These are phyloP conservation scores for Crossocerus cetratus DNA, from an alignment of 2,888 invertebrate genomes.

Conservation along the genomic window DNA sequence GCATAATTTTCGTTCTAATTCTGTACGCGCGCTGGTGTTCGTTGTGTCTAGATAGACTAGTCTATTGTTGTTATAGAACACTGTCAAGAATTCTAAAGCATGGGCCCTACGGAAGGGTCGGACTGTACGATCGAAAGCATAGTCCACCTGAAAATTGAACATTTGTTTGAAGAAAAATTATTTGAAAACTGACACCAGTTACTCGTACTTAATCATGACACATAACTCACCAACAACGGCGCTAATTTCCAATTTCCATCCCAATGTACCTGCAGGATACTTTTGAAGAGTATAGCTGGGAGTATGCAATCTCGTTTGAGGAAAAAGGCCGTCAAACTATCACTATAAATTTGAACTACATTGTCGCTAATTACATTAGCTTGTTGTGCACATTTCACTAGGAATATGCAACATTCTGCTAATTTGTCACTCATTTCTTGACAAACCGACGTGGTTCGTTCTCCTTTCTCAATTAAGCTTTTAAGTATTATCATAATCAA, in stretches of 20 bases:
- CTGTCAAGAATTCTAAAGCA: slow-evolving; percentile 82
- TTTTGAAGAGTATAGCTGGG: slow-evolving; percentile 83
- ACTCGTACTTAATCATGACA: slow-evolving; percentile 7
- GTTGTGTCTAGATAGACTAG: slow-evolving; percentile 76
- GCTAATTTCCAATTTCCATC: slow-evolving; percentile 81
- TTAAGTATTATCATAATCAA: slow-evolving; percentile 79
- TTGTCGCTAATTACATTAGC: slow-evolving; percentile 66
- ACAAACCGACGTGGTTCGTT: slow-evolving; percentile 81
- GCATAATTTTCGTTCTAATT: slow-evolving; percentile 78
- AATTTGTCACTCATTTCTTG: slow-evolving; percentile 84
- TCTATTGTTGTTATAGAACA: slow-evolving; percentile 82
- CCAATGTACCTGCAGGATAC: slow-evolving; percentile 83
- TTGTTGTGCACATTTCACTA: slow-evolving; percentile 82
- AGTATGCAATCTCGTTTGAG: slow-evolving; percentile 82
- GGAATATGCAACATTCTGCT: slow-evolving; percentile 82
- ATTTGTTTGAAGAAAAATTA: slow-evolving; percentile 7
- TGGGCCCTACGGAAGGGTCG: slow-evolving; percentile 84
- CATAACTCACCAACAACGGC: slow-evolving; percentile 77
- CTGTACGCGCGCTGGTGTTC: slow-evolving; percentile 70
- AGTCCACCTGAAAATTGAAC: slow-evolving; percentile 71
- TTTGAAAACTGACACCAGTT: not conserved
- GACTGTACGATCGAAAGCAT: slow-evolving; percentile 80
- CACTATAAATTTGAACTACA: slow-evolving; percentile 78
- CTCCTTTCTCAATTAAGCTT: slow-evolving; percentile 82
- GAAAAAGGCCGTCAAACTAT: slow-evolving; percentile 81